Percentiles rank a stretch among this genome's conserved stretches.
Evolutionary conservation across 2,888 invertebrate genomes (phyloP).

Genomic region (Diaphora mendica): DNA sequence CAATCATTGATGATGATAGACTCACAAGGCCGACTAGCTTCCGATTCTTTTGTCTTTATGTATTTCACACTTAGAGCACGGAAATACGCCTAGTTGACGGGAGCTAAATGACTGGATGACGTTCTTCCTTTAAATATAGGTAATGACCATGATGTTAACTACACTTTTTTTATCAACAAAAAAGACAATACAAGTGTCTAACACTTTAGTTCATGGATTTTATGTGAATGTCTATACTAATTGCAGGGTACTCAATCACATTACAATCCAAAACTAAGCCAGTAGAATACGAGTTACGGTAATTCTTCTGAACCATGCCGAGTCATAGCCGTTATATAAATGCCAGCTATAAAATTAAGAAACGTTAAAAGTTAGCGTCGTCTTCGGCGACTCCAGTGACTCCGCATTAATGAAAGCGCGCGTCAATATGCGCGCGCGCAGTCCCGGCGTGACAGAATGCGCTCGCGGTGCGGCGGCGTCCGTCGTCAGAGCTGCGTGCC

Average conservation of each 20-base stretch:
- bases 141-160: constrained; percentile 68
- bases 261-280: constrained; percentile 47
- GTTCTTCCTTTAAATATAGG: constrained; percentile 69
- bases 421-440: constrained; percentile 81
- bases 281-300: constrained; percentile 52
- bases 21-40: constrained; percentile 73
- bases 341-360: constrained; percentile 65
- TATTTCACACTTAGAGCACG: constrained; percentile 73
- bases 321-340: constrained; percentile 61
- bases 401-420: constrained; percentile 78
- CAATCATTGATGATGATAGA: constrained; percentile 63
- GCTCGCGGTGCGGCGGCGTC: constrained; percentile 56
- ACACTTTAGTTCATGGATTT: constrained; percentile 54
- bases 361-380: constrained; percentile 66
- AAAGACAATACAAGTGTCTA: constrained; percentile 67
- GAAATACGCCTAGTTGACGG: constrained; percentile 83
- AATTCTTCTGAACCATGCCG: constrained; percentile 57
- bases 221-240: constrained; percentile 29
- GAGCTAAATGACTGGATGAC: constrained; percentile 78
- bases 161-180: constrained; percentile 65
- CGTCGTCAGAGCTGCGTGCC: constrained; percentile 52
- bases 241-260: constrained; percentile 25
- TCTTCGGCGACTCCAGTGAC: constrained; percentile 70
- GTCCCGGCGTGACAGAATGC: constrained; percentile 82
- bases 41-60: constrained; percentile 77